Evolutionary conservation across 2,888 invertebrate genomes (phyloP).

Genomic region (Dilophus febrilis): DNA sequence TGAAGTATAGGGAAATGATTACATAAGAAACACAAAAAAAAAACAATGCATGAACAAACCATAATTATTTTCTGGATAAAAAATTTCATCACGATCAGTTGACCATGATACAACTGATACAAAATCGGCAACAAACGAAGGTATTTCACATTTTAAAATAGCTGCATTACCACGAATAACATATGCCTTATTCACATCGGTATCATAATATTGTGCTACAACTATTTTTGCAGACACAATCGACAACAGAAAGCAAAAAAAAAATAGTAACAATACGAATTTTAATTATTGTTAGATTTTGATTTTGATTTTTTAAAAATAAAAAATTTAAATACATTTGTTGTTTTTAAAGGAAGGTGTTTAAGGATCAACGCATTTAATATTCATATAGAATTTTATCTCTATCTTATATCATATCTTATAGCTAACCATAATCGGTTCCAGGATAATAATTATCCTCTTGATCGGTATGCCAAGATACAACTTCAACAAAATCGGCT

Average conservation of each 20-base stretch:
- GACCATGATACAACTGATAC: constrained; percentile 76
- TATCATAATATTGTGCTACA: constrained; percentile 78
- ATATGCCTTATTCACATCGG: constrained; percentile 83
- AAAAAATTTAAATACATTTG: no score
- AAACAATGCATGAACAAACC: constrained; percentile 20
- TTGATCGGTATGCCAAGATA: constrained; percentile 69
- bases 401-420: no score
- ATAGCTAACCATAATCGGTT: constrained; percentile 29
- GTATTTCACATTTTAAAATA: constrained; percentile 83
- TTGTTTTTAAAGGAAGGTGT: no score
- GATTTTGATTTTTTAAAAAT: no score
- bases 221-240: no score
- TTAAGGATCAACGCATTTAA: no score
- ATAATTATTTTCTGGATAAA: constrained; percentile 27
- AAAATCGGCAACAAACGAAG: constrained; percentile 86
- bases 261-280: neutral
- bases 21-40: no score
- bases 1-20: no score
- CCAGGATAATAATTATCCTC: constrained; percentile 28
- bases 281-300: neutral
- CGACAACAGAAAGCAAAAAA: neutral
- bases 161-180: constrained; percentile 78
- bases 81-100: constrained; percentile 40
- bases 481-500: constrained; percentile 76
- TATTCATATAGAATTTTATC: no score